A percentile compares a stretch with the other conserved stretches of the same genome.
These are phyloP conservation scores for Microctonus brassicae DNA, from an alignment of 2,888 invertebrate genomes.

Conservation along the genomic window DNA sequence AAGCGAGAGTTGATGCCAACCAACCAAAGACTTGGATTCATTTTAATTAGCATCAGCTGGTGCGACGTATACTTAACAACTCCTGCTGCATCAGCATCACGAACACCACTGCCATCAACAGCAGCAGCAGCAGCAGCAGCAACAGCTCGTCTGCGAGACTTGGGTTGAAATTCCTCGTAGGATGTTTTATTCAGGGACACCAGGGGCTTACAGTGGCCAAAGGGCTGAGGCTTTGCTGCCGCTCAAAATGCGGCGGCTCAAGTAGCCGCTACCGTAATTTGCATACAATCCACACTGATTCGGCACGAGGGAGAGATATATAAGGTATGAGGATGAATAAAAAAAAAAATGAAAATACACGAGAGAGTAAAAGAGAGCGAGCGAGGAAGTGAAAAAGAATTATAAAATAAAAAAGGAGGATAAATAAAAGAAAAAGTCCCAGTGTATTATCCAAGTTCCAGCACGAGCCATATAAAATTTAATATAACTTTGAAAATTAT, in stretches of 20 bases:
- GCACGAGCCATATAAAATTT: neutral
- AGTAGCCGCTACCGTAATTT: constrained; percentile 68
- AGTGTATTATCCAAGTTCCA: neutral
- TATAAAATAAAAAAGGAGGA: neutral
- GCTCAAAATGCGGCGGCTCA: constrained; percentile 60
- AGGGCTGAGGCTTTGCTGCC: constrained; percentile 42
- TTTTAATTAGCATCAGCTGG: constrained; percentile 69
- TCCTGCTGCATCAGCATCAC: constrained; percentile 44
- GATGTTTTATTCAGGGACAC: constrained; percentile 69
- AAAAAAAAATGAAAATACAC: neutral
- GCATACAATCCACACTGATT: constrained; percentile 67
- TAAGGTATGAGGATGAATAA: constrained; percentile 21
- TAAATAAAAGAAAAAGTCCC: neutral
- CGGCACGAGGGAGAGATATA: constrained; percentile 40
- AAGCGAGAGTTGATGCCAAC: constrained; percentile 30
- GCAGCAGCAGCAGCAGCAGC: constrained; percentile 34
- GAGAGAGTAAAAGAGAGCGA: constrained; percentile 25
- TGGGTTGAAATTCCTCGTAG: constrained; percentile 61
- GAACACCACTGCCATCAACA: constrained; percentile 32
- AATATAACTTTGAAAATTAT: neutral
- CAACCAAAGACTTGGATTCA: constrained; percentile 62
- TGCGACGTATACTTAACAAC: constrained; percentile 68
- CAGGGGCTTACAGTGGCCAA: constrained; percentile 55
- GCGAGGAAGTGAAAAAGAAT: neutral
- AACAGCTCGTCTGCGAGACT: constrained; percentile 30